phyloP scores from a whole-genome alignment of 2,113 vertebrate species.

The Thinocorus orbignyianus region DNA sequence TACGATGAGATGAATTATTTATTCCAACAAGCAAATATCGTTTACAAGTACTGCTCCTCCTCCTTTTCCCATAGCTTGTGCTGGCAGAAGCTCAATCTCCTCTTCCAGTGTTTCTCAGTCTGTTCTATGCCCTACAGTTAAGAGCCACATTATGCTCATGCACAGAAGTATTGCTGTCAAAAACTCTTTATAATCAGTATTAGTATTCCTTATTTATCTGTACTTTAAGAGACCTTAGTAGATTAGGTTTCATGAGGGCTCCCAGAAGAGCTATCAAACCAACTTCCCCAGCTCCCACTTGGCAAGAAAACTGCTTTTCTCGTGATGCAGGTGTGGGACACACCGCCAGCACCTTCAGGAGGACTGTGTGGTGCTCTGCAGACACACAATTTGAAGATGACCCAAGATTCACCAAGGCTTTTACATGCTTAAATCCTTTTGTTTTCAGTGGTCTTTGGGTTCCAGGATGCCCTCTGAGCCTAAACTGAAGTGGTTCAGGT shows the following conservation, averaged over 20 bases:
- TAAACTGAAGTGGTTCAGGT: background rate
- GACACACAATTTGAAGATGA: background rate
- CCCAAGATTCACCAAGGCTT: background rate
- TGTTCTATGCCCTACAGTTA: background rate
- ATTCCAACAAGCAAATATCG: background rate
- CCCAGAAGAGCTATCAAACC: background rate
- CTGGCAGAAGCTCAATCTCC: background rate
- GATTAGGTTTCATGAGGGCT: background rate
- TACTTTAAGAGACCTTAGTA: background rate
- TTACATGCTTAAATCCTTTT: background rate
- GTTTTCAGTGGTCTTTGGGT: background rate
- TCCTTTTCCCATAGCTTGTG: background rate
- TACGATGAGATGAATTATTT: background rate
- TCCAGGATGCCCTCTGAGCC: background rate
- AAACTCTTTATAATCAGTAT: background rate
- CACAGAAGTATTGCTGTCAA: background rate
- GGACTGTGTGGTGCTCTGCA: background rate
- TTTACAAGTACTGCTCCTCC: background rate
- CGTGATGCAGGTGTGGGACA: background rate
- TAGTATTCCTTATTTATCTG: background rate
- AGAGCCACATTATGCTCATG: background rate
- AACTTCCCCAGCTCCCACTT: background rate
- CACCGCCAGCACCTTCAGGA: background rate
- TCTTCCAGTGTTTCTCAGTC: background rate
- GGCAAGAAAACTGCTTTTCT: background rate